Percentiles rank a stretch among this genome's conserved stretches.
These are phyloP conservation scores for Myotis daubentonii DNA, from an alignment of 2,797 vertebrate genomes.

Conservation along the genomic window DNA sequence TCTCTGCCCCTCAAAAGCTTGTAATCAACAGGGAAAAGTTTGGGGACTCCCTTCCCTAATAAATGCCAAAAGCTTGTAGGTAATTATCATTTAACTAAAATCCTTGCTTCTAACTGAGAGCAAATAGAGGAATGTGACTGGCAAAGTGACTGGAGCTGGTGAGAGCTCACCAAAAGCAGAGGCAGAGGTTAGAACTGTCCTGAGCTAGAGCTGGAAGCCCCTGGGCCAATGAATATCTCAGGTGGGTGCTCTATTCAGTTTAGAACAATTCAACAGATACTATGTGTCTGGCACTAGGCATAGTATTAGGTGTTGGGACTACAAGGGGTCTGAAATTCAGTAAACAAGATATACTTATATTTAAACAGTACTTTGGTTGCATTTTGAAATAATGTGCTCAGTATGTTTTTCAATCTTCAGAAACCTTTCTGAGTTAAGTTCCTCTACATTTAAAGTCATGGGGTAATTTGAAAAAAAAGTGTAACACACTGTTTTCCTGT, in stretches of 20 bases:
- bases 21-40: background rate
- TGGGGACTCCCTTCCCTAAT: background rate
- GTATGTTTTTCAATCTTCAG: background rate
- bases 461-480: background rate
- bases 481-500: background rate
- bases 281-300: background rate
- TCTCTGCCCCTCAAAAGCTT: background rate
- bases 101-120: background rate
- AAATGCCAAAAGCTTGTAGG: conserved; percentile 13
- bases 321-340: background rate
- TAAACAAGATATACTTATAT: background rate
- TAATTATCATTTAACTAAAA: conserved; percentile 48
- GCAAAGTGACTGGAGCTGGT: background rate
- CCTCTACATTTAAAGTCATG: conserved; percentile 35
- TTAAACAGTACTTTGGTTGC: conserved; percentile 28
- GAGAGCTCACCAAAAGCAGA: background rate
- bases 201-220: background rate
- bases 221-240: background rate
- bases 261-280: background rate
- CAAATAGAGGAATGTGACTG: background rate
- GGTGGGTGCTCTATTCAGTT: background rate
- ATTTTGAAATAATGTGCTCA: conserved; percentile 18
- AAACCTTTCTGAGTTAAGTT: conserved; percentile 17
- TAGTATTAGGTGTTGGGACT: background rate
- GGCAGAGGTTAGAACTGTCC: background rate